These are phyloP conservation scores for Scaptomyza tumidula DNA, from an alignment of 2,888 invertebrate species.

Conservation along the genomic window DNA sequence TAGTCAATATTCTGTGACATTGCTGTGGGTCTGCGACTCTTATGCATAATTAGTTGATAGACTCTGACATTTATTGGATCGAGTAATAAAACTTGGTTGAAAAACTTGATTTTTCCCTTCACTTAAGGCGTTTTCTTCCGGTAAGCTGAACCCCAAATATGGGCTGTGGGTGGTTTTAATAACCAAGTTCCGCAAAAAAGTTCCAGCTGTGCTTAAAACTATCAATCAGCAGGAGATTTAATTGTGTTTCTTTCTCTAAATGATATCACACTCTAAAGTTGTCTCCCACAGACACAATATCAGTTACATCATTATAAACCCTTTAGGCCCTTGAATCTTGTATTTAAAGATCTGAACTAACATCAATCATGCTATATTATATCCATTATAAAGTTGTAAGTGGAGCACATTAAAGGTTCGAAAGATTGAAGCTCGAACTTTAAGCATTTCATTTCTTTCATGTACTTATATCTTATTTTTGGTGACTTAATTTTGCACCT, in stretches of 20 bases:
- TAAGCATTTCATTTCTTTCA: too few relatives aligned
- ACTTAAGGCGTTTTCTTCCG: slow-evolving; percentile 53
- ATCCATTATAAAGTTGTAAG: too few relatives aligned
- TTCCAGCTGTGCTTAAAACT: slow-evolving; percentile 41
- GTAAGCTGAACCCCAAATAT: slow-evolving; percentile 36
- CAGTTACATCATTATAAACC: too few relatives aligned
- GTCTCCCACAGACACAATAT: background rate
- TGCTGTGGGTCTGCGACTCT: slow-evolving; percentile 60
- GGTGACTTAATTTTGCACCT: too few relatives aligned
- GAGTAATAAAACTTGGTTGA: background rate
- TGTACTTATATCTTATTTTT: too few relatives aligned
- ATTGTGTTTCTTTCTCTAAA: slow-evolving; percentile 7
- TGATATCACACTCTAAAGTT: background rate
- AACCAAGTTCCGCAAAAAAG: slow-evolving; percentile 36
- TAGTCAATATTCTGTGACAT: slow-evolving; percentile 50
- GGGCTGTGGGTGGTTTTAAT: slow-evolving; percentile 56
- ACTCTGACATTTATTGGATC: slow-evolving; percentile 45
- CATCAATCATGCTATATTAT: too few relatives aligned
- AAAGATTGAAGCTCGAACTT: too few relatives aligned
- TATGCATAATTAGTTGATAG: slow-evolving; percentile 65
- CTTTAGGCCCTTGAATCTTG: too few relatives aligned
- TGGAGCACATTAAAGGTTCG: too few relatives aligned
- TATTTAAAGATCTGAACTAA: background rate
- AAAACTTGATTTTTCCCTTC: slow-evolving; percentile 36
- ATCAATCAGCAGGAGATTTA: slow-evolving; percentile 34